Evolutionary conservation across 1,140 invertebrate species (phyloP).

Genomic region (Bathynomus jamesi): DNA sequence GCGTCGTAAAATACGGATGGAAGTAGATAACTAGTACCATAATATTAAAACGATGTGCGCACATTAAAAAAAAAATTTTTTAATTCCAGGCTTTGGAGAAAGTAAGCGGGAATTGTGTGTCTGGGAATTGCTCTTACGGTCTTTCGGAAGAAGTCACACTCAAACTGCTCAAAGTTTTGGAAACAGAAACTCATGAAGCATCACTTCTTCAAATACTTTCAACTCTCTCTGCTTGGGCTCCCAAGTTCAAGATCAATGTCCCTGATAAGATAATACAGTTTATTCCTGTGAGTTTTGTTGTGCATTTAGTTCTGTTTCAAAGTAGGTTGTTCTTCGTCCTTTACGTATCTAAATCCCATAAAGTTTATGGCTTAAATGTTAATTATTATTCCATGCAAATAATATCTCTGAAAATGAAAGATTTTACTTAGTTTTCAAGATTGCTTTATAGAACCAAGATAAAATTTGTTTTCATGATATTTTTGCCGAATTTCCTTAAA

Average conservation of each 20-base stretch:
- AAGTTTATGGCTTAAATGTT: neutral
- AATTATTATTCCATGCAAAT: neutral
- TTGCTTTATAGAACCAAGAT: constrained; percentile 1
- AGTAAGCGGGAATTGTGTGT: constrained; percentile 63
- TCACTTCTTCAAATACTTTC: constrained; percentile 71
- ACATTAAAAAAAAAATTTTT: too few species aligned
- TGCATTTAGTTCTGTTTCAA: neutral
- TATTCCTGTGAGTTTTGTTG: constrained; percentile 15
- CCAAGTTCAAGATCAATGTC: constrained; percentile 56
- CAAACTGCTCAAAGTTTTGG: constrained; percentile 68
- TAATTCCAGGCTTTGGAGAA: constrained; percentile 61
- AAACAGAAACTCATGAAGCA: constrained; percentile 86
- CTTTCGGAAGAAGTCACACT: constrained; percentile 57
- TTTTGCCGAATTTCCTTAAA: neutral
- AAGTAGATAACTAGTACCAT: too few species aligned
- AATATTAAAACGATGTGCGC: too few species aligned
- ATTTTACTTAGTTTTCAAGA: neutral
- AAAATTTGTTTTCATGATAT: constrained; percentile 30
- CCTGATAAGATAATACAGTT: constrained; percentile 60
- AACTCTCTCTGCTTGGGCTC: constrained; percentile 69
- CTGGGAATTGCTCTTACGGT: constrained; percentile 50
- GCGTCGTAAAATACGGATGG: too few species aligned
- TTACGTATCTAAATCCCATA: neutral
- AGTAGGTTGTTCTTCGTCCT: neutral
- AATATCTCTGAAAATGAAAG: neutral